phyloP scores from a whole-genome alignment of 53 echinoderm and acorn worm species.

The Luidia sarsii region DNA sequence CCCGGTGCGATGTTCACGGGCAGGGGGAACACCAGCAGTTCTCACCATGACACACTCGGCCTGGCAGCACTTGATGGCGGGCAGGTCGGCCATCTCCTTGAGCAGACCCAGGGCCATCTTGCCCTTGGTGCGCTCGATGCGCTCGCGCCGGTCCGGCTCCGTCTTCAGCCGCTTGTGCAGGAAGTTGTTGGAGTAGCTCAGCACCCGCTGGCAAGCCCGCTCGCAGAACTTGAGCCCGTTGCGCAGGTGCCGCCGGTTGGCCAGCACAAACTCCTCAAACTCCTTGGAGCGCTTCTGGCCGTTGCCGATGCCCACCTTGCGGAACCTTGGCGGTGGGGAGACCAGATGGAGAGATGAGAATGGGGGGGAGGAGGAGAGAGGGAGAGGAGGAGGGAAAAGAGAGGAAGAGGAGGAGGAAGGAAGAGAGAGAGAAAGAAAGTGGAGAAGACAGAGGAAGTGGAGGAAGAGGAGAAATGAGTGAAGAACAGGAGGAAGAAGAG shows the following conservation, averaged over 20 bases:
- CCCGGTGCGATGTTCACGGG: no score
- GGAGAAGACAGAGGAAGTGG: no score
- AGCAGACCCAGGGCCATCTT: constrained; percentile 66
- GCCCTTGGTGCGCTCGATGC: constrained; percentile 77
- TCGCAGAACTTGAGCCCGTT: constrained; percentile 90
- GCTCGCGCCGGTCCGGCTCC: constrained; percentile 71
- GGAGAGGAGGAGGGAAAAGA: no score
- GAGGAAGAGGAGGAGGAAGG: no score
- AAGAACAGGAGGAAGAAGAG: no score
- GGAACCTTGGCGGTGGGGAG: no score
- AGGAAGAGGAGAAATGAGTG: no score
- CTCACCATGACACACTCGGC: constrained; percentile 86
- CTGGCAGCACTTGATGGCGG: constrained; percentile 76
- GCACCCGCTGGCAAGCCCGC: constrained; percentile 85
- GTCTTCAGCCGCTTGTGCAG: constrained; percentile 94
- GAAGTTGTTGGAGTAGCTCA: constrained; percentile 99
- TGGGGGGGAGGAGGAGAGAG: no score
- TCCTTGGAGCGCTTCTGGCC: constrained; percentile 95
- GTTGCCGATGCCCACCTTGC: constrained; percentile 95
- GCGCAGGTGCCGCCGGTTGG: constrained; percentile 77
- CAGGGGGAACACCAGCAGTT: no score
- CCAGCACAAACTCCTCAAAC: constrained; percentile 89
- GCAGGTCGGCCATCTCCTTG: constrained; percentile 64
- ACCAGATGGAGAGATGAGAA: no score
- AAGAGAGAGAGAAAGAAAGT: no score